Evolutionary conservation across 1,140 invertebrate species (phyloP).

Genomic region (Sogatella furcifera): DNA sequence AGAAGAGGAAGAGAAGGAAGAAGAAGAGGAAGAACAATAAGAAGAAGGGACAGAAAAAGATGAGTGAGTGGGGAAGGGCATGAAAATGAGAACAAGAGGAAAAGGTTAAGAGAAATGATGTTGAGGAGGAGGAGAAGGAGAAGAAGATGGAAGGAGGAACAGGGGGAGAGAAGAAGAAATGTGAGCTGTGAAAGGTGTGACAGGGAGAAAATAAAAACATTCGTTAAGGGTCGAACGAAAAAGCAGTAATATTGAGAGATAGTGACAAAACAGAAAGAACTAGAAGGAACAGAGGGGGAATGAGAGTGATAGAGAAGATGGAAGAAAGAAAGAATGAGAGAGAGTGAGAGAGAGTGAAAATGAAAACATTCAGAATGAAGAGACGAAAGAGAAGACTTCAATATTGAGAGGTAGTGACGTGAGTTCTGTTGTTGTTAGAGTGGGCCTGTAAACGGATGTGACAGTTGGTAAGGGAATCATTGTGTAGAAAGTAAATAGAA

Average conservation of each 20-base stretch:
- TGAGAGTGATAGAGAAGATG: background rate
- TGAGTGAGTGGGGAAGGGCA: too few species aligned
- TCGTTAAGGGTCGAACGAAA: too few species aligned
- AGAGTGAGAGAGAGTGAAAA: background rate
- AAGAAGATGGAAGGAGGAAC: background rate
- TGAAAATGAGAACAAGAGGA: too few species aligned
- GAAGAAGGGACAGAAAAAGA: too few species aligned
- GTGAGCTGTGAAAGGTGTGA: too few species aligned
- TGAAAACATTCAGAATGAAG: too few species aligned
- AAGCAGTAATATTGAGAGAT: too few species aligned
- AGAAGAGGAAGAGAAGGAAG: background rate
- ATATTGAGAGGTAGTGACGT: background rate
- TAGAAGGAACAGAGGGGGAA: background rate
- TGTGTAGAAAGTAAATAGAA: background rate
- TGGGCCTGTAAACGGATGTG: background rate
- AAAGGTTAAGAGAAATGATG: background rate
- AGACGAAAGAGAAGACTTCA: background rate
- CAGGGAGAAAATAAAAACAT: too few species aligned
- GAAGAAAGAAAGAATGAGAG: background rate
- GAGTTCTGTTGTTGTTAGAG: background rate
- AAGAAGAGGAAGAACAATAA: background rate
- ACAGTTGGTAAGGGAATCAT: background rate
- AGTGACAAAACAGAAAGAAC: too few species aligned
- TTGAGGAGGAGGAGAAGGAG: too few species aligned
- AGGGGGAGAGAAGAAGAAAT: too few species aligned